Base-by-base conservation (phyloP, 2,888 invertebrate species). In the Acrobasis suavella region DNA sequence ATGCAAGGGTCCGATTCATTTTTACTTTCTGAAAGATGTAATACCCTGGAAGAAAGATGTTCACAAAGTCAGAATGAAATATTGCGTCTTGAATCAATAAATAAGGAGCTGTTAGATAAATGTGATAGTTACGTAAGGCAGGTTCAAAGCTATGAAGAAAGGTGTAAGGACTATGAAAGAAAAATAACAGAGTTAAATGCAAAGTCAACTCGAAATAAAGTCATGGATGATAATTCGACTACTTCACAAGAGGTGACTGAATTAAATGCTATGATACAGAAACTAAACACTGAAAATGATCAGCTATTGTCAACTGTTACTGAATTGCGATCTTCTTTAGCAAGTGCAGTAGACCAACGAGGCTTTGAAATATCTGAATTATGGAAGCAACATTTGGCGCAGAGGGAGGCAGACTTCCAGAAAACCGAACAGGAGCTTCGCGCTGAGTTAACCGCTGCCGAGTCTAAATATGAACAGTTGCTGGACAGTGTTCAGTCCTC, bases 351-450 rank as follows among this genome's bases (percentile, higher is more conserved):
- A 38, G 95, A 95, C 75, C 94, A 95, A 79, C 91, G 94, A 69
- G 95, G 95, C 61, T 91, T 91, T 72, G 95, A 95, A 86, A 94
- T 96, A 64, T 95, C 95, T 10, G 94, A 94, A 82, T 90, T 95
- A 74, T 95, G 95, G 95, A 95, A 95, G 74, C 91, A 94, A 68
- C 95, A 96, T 81, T 79, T 95, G 64, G 89, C 93, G n/a, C 91
- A 93, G 70, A 92, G 94, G 51, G 95, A 95, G 86, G 86, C 83
- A 10, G 95, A 95, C 71, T 95, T 95, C 74, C 87, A 91, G 65
- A 86, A 89, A 68, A 76, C 81, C 7, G 94, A 94, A 81, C 80
- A 85, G 61, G 89, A 90, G 59, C 81, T 95, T 10, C 83, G 91
- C 71, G 81, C 81, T 52, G 93, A 95, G 81, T 81, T 95, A 39